Conservation (phyloP, 1,140 invertebrate species). For the Hycleus phaleratus region DNA sequence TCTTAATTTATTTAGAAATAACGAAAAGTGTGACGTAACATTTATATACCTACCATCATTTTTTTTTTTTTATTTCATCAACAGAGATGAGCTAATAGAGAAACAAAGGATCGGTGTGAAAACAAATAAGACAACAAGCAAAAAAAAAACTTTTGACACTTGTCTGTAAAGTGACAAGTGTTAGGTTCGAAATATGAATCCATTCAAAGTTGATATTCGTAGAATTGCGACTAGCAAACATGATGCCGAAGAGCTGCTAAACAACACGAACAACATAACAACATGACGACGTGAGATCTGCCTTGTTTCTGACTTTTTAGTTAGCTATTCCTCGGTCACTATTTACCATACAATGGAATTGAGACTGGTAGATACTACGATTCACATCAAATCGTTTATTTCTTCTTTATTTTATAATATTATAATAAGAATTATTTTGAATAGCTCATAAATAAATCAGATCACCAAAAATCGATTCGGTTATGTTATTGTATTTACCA, state of each 20-base stretch:
- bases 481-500: no score
- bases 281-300: constrained; percentile 15
- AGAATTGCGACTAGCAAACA: constrained; percentile 13
- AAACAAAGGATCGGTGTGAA: constrained; percentile 15
- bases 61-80: no score
- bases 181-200: constrained; percentile 13
- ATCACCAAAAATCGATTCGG: constrained; percentile 1
- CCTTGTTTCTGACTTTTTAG: constrained; percentile 11
- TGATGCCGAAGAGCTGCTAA: constrained; percentile 6
- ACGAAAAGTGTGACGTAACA: no score
- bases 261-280: constrained; percentile 12
- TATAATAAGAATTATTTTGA: constrained; percentile 15
- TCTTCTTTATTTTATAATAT: not conserved
- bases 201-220: constrained; percentile 10
- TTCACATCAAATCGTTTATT: constrained; percentile 11
- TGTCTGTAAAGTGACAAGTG: constrained; percentile 8
- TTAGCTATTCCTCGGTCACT: constrained; percentile 1
- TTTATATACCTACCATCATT: no score
- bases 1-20: no score
- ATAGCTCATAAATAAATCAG: constrained; percentile 15
- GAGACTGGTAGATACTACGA: constrained; percentile 10
- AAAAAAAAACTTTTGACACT: constrained; percentile 3
- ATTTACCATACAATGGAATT: constrained; percentile 15
- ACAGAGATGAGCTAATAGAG: not conserved
- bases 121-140: constrained; percentile 1